Percentiles rank a stretch among this genome's conserved stretches.
phyloP scores from a whole-genome alignment of 2,113 vertebrate species.

The Silurus glanis region DNA sequence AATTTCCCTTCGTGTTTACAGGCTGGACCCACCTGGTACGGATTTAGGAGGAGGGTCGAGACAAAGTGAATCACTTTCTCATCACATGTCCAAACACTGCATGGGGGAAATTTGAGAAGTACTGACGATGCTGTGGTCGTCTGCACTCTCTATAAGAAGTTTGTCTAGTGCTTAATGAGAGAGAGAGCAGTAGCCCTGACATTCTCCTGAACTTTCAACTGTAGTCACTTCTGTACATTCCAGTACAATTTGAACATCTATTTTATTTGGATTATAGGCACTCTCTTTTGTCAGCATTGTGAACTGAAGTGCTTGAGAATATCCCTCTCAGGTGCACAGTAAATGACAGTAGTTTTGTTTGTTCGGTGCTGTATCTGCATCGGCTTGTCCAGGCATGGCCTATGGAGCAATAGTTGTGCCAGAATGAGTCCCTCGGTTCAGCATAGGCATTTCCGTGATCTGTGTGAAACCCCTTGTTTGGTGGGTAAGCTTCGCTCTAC shows the following conservation, averaged over 20 bases:
- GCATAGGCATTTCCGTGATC: conserved; percentile 2
- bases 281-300: conserved; percentile 15
- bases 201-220: neutral
- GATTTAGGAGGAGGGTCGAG: conserved; percentile 6
- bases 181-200: neutral
- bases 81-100: conserved; percentile 18
- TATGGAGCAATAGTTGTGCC: neutral
- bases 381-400: conserved; percentile 21
- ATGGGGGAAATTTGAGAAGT: neutral
- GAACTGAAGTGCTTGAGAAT: conserved; percentile 4
- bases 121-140: neutral
- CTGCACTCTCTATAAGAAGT: neutral
- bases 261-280: conserved; percentile 16
- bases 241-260: neutral
- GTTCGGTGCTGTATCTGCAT: conserved; percentile 23
- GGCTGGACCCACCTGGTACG: neutral
- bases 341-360: conserved; percentile 36
- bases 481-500: neutral
- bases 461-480: conserved; percentile 6
- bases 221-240: neutral
- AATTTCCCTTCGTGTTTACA: conserved; percentile 27
- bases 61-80: conserved; percentile 13
- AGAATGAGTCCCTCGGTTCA: neutral
- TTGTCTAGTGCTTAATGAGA: neutral
- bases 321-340: neutral